These are phyloP conservation scores for Tamandua tetradactyla DNA, from an alignment of 2,797 vertebrate genomes.

Conservation along the genomic window DNA sequence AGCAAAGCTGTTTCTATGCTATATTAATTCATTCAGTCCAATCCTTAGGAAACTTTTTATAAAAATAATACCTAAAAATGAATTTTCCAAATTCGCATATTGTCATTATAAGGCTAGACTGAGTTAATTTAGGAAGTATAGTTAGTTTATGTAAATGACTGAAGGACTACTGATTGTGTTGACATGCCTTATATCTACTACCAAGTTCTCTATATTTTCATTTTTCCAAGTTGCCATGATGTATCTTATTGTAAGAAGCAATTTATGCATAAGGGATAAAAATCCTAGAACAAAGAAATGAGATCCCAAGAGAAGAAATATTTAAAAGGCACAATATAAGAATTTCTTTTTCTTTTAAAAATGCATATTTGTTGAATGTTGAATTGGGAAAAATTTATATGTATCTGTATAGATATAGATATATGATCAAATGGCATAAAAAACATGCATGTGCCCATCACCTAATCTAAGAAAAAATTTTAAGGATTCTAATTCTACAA, in stretches of 20 bases:
- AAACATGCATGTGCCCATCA: not conserved
- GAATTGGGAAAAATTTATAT: not conserved
- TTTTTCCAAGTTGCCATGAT: not conserved
- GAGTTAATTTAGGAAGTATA: not conserved
- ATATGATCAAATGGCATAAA: not conserved
- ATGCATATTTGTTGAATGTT: not conserved
- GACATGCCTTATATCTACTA: not conserved
- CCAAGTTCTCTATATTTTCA: not conserved
- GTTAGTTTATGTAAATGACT: not conserved
- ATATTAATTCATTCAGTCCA: not conserved
- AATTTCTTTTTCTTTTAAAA: not conserved
- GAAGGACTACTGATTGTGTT: not conserved
- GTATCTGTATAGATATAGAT: not conserved
- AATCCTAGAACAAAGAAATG: not conserved
- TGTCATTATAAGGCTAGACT: constrained; percentile 5
- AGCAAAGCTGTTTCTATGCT: not conserved
- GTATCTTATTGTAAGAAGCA: not conserved
- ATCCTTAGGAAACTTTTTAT: not conserved
- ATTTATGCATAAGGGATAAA: not conserved
- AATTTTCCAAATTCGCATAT: not conserved
- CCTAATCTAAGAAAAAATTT: not conserved
- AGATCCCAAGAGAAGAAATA: not conserved
- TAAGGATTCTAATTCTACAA: not conserved
- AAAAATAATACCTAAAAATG: not conserved
- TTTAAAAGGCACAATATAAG: not conserved